A percentile compares a stretch with the other conserved stretches of the same genome.
phyloP scores from a whole-genome alignment of 2,888 invertebrate genomes.

The Coleophora deauratella region DNA sequence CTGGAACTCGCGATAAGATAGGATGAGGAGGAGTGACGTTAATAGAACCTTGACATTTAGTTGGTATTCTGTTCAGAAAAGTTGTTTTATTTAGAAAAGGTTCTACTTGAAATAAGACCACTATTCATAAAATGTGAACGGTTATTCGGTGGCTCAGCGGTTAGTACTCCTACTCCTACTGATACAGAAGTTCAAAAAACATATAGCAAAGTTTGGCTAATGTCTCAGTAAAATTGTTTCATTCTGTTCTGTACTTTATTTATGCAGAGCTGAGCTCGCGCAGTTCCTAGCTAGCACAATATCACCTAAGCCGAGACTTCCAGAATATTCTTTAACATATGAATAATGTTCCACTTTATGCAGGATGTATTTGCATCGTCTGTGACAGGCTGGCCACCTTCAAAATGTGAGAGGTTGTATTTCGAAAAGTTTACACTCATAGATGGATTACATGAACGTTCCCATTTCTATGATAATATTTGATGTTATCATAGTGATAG shows the following conservation, averaged over 20 bases:
- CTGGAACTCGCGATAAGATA: neutral
- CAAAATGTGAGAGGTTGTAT: neutral
- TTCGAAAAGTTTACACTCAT: too few relatives aligned
- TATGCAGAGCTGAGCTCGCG: conserved; percentile 38
- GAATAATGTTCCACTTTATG: conserved; percentile 52
- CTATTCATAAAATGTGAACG: too few relatives aligned
- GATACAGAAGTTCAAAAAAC: too few relatives aligned
- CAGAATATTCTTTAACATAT: conserved; percentile 50
- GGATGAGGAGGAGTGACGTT: neutral
- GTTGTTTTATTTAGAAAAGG: too few relatives aligned
- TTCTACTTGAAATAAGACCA: too few relatives aligned
- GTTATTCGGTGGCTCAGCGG: too few relatives aligned
- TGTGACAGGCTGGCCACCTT: conserved; percentile 36
- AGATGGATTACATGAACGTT: neutral
- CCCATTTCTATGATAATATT: neutral
- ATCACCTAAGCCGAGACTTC: conserved; percentile 37
- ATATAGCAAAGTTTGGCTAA: too few relatives aligned
- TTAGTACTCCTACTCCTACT: too few relatives aligned
- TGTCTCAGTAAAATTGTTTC: conserved; percentile 33
- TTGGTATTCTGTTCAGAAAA: neutral
- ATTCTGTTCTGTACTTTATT: conserved; percentile 40
- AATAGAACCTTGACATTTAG: neutral
- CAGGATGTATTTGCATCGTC: conserved; percentile 53
- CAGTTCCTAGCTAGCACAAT: conserved; percentile 34
- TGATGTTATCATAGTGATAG: too few relatives aligned